Base-by-base conservation (phyloP, 2,888 invertebrate genomes). In the Mythimna vitellina region DNA sequence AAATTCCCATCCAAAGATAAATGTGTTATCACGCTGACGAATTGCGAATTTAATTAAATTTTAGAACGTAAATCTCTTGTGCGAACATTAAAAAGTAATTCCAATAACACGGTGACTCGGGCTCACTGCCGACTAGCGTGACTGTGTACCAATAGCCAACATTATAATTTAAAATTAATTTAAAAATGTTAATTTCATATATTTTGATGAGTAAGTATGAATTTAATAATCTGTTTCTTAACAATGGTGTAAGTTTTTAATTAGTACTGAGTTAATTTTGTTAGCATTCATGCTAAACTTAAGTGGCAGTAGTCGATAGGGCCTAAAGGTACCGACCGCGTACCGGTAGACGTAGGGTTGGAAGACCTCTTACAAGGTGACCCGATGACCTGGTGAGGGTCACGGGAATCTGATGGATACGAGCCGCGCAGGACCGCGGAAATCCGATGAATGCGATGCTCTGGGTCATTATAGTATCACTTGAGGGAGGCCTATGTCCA, bases 21-120 rank as follows among this genome's bases (percentile, higher is more conserved):
- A 85, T 79, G 79, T 81, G 83, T 86, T 86, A 88, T 88, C 85
- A 83, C 79, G 63, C 70, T 80, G 82, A 86, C 80, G 87, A 82
- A 88, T 87, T 83, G 82, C 76, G 79, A 85, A 84, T 90, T 92
- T 91, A 91, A 92, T 92, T 91, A 90, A 91, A 91, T 88, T 89
- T 89, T 88, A 80, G 81, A 82, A 85, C 88, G 85, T 90, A 88
- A 91, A 91, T 91, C 88, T 88, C 84, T 80, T 82, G 80, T 83
- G 83, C 78, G 76, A 84, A 82, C 89, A 88, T 89, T 88, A 90
- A 89, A 92, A 90, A 85, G 88, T 89, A 88, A 92, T 90, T 90
- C 76, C 86, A 80, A 81, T 80, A 87, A 84, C 81, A 88, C 85
- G 82, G 81, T 82, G 80, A 79, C 57, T 78, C 73, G 73, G 62